Percentiles rank a stretch among this genome's conserved stretches.
phyloP scores from a whole-genome alignment of 2,888 invertebrate species.

The Luperina testacea region DNA sequence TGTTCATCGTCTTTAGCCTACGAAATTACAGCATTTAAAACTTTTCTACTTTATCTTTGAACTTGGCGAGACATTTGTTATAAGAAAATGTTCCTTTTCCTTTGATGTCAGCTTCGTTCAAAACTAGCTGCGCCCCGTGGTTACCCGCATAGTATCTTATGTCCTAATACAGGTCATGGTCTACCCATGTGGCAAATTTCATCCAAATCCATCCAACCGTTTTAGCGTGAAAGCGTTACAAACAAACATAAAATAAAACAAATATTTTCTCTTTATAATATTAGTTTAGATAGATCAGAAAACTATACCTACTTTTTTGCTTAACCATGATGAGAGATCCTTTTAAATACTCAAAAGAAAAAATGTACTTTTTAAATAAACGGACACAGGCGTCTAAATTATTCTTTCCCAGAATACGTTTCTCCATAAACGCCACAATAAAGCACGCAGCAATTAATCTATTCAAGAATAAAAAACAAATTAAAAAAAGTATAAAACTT shows the following conservation, averaged over 20 bases:
- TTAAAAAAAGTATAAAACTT: conserved; percentile 23
- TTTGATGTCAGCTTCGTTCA: background rate
- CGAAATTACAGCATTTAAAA: background rate
- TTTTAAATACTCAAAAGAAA: background rate
- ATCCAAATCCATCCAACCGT: no score
- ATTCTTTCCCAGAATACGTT: background rate
- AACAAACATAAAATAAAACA: no score
- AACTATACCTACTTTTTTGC: no score
- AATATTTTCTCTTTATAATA: no score
- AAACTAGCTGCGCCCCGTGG: no score
- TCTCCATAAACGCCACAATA: conserved; percentile 10
- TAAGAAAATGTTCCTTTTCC: background rate
- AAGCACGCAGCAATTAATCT: conserved; percentile 48
- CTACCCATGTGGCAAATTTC: no score
- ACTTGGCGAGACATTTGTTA: no score
- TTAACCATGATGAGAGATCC: background rate
- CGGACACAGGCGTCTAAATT: background rate
- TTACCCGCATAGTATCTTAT: no score
- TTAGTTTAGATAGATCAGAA: no score
- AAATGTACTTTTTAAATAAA: no score
- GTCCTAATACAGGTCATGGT: no score
- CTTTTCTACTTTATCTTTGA: background rate
- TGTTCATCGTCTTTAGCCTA: background rate
- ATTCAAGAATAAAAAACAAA: conserved; percentile 29
- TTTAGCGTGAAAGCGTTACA: no score